Conservation (phyloP, 2,113 vertebrate genomes). For the Chionis minor region DNA sequence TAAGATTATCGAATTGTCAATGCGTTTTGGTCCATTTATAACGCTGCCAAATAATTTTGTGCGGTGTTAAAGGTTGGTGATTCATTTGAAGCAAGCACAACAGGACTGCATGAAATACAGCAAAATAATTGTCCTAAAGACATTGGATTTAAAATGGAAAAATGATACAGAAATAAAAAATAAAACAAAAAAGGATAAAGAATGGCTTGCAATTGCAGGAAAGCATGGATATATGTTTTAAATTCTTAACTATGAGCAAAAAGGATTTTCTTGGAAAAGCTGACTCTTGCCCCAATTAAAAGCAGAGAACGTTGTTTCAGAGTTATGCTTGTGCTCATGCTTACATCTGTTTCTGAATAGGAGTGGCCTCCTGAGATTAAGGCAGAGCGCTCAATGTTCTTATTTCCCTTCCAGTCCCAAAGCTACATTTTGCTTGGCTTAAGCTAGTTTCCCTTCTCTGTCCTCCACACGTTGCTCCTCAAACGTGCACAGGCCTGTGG, state of each 20-base stretch:
- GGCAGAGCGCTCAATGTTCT: neutral
- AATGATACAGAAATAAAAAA: rapidly evolving
- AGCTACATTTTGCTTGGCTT: neutral
- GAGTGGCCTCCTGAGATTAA: neutral
- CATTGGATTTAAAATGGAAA: neutral
- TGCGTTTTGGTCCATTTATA: neutral
- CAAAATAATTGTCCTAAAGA: neutral
- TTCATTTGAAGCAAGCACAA: neutral
- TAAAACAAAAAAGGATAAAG: neutral
- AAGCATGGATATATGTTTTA: neutral
- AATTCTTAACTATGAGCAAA: neutral
- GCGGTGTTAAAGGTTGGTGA: neutral
- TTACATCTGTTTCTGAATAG: neutral
- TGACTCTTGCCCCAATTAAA: neutral
- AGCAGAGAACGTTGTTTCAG: neutral
- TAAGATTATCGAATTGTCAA: neutral
- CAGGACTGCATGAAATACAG: neutral
- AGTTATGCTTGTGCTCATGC: neutral
- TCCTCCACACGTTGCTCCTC: neutral
- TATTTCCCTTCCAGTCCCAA: neutral
- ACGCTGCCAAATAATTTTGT: neutral
- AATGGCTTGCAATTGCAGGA: neutral
- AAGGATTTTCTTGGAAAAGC: neutral
- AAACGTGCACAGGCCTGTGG: neutral
- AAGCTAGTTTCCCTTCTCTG: neutral